Conservation (phyloP, 2,797 vertebrate genomes). For the Eidolon dupreanum region DNA sequence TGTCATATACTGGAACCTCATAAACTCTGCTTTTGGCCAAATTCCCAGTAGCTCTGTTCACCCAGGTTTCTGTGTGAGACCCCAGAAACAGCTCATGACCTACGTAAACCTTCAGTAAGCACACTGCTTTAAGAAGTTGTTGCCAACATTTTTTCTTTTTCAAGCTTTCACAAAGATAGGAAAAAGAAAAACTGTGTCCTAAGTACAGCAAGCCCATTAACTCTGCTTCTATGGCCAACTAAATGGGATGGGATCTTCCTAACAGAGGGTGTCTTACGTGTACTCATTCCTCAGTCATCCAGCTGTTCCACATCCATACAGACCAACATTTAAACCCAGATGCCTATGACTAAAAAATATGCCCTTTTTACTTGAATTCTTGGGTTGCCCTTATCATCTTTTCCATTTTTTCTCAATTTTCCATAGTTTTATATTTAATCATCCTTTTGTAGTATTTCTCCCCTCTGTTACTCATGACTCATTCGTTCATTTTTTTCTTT, state of each 20-base stretch:
- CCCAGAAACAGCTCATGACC: slow-evolving; percentile 29
- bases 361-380: neutral
- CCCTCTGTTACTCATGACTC: neutral
- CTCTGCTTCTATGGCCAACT: slow-evolving; percentile 1
- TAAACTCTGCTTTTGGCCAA: slow-evolving; percentile 35
- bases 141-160: slow-evolving; percentile 48
- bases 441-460: neutral
- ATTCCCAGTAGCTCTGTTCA: neutral
- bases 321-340: neutral
- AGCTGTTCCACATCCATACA: neutral
- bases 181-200: neutral
- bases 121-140: neutral
- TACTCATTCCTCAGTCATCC: neutral
- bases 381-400: neutral
- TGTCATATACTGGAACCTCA: neutral
- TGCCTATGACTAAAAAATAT: neutral
- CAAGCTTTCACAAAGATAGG: slow-evolving; percentile 9
- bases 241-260: neutral
- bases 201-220: neutral
- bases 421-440: neutral
- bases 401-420: neutral
- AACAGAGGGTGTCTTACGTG: neutral
- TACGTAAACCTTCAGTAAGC: neutral
- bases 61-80: slow-evolving; percentile 13
- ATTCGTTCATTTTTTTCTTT: neutral